Evolutionary conservation across 2,888 invertebrate genomes (phyloP), one percentile per base, ranked within the genome.

Genomic region (Ochropleura leucogaster): DNA sequence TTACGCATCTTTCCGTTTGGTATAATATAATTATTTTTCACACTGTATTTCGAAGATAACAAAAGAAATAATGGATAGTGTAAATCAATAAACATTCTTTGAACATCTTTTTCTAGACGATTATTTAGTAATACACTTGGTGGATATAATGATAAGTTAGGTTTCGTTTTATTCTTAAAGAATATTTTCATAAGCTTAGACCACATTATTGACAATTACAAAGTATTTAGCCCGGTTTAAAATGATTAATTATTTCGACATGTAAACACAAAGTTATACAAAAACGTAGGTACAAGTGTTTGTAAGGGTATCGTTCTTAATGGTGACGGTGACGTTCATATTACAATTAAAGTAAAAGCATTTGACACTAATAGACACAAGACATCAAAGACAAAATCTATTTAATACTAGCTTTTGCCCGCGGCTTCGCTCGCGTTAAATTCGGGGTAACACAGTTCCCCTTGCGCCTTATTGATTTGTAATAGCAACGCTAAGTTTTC

Each of bases 61-160:
- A 72, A 42, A 18, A 72, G 47, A 57, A 47, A 47, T 5, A 72
- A 40, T 20, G 72, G 57, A 20, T 0, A 47, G 8, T 72, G 71
- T 57, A 72, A 71, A 10, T 71, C 71, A 70, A 20, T 18, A 47
- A 72, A 47, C 14, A 72, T 59, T 16, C 5, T 44, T 59, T 72
- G 20, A 10, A 72, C 18, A 7, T 72, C 73, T n/a, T 72, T 44
- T 49, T 72, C 59, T 30, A 72, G 10, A 12, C 59, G 59, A 59
- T 72, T 71, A n/a, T 68, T 72, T 6, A 57, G 47, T 47, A 70
- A 57, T 20, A 70, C 14, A 70, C 70, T 71, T 20, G 51, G 20
- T 30, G 55, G 72, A 18, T 18, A 49, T 3, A 42, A 18, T 4
- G 57, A 20, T 6, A 71, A 10, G 7, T 40, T 69, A 6, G 16